Base-by-base conservation (phyloP, 2,888 invertebrate species). In the Trypoxylon attenuatum region DNA sequence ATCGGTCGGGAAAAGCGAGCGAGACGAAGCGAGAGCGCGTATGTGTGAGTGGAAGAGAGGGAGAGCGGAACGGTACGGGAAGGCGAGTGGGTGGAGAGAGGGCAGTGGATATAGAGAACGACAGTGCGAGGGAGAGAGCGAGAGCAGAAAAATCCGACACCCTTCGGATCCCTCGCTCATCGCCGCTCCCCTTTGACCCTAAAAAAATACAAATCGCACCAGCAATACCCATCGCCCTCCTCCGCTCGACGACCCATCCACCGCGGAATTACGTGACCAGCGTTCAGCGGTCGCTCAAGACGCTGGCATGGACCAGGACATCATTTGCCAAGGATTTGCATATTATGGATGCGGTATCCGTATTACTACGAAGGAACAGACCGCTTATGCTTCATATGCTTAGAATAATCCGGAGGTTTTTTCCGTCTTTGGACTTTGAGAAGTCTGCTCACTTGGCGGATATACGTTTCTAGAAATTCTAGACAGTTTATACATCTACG, bases 141-240 rank as follows among this genome's bases (percentile, higher is more conserved):
- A 58, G 47, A 19, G 55, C 10, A 52, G 55, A 59, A 58, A 58
- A 59, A 69, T 65, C 62, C 68, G 57, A 59, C 68, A 59, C 72
- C 71, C 68, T 70, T 54, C 69, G 64, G 45, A 56, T 76, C 69
- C 74, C 77, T 75, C 76, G 75, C 69, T 72, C 78, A 73, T 77
- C 71, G 72, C 57, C 59, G 69, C 63, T 77, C 77, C 79, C 76
- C 77, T 78, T 76, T 75, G 77, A 81, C 79, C 75, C 77, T 78
- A 73, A 76, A 75, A 77, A 74, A 77, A 62, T 71, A 69, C 73
- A 73, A 77, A 79, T 78, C 74, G 68, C 58, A 46, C 69, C 54
- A 58, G 56, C 61, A 59, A 64, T 54, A 59, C 62, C 43, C 55
- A 27, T 57, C 57, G 59, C 72, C 72, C 52, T 66, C 55, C 59